A percentile compares a stretch with the other conserved stretches of the same genome.
phyloP scores from a whole-genome alignment of 2,113 vertebrate genomes.

The Salvelinus alpinus region DNA sequence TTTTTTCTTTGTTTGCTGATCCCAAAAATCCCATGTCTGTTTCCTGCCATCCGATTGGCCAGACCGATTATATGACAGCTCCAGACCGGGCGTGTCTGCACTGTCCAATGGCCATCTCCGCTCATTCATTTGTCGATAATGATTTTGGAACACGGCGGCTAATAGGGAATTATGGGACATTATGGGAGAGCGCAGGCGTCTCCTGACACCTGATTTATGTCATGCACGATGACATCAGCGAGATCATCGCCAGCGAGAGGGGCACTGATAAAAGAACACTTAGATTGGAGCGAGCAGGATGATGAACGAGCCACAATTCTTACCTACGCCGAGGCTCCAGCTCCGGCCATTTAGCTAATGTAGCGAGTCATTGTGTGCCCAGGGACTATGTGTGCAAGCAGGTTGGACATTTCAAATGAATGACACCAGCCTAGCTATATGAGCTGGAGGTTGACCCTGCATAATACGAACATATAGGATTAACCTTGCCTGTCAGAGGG shows the following conservation, averaged over 20 bases:
- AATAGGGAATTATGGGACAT: constrained; percentile 89
- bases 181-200: constrained; percentile 70
- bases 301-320: constrained; percentile 97
- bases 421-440: constrained; percentile 80
- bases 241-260: constrained; percentile 71
- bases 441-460: constrained; percentile 78
- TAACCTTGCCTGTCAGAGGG: constrained; percentile 79
- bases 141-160: constrained; percentile 87
- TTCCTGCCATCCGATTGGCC: constrained; percentile 13
- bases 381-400: constrained; percentile 79
- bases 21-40: not conserved
- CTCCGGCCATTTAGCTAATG: constrained; percentile 91
- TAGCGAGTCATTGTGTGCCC: constrained; percentile 88
- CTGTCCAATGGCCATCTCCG: constrained; percentile 72
- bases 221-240: constrained; percentile 88
- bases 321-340: constrained; percentile 77
- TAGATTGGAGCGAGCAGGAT: constrained; percentile 98
- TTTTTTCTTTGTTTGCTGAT: not conserved
- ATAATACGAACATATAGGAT: constrained; percentile 82
- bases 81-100: constrained; percentile 53
- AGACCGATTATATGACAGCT: not conserved
- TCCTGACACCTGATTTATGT: constrained; percentile 92
- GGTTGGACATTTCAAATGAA: constrained; percentile 82
- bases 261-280: constrained; percentile 94
- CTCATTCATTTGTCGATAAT: constrained; percentile 92